These are phyloP conservation scores for Garrulus glandarius DNA, from an alignment of 2,797 vertebrate genomes.

Conservation along the genomic window DNA sequence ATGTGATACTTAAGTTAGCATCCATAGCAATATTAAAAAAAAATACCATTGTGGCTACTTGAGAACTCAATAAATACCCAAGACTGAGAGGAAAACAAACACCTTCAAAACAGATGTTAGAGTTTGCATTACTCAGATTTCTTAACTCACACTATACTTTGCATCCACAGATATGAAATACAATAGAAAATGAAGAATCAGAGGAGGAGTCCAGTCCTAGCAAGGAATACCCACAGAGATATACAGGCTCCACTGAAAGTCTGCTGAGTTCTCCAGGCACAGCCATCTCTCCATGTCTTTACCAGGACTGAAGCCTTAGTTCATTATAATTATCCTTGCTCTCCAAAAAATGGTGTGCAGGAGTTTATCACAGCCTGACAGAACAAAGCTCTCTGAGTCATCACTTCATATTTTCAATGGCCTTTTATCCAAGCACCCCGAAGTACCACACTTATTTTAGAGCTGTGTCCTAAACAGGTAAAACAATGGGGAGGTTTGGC, in stretches of 20 bases:
- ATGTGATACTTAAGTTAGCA: neutral
- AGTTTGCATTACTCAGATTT: neutral
- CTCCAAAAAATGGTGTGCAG: neutral
- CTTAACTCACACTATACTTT: neutral
- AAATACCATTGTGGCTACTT: neutral
- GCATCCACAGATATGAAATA: neutral
- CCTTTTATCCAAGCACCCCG: neutral
- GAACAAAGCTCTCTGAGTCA: neutral
- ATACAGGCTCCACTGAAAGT: neutral
- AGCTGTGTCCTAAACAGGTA: neutral
- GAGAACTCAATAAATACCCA: neutral
- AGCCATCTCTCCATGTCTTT: neutral
- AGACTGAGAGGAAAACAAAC: neutral
- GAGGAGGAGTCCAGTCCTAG: neutral
- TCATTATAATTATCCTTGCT: neutral
- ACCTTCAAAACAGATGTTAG: neutral
- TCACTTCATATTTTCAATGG: neutral
- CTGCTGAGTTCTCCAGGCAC: neutral
- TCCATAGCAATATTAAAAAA: neutral
- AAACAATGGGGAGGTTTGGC: neutral
- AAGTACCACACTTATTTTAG: neutral
- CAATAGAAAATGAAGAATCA: neutral
- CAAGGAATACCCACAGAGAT: neutral
- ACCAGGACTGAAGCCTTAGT: neutral
- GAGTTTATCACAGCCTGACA: neutral